Conservation (phyloP, 2,797 vertebrate genomes). For the Hyperoplus immaculatus region DNA sequence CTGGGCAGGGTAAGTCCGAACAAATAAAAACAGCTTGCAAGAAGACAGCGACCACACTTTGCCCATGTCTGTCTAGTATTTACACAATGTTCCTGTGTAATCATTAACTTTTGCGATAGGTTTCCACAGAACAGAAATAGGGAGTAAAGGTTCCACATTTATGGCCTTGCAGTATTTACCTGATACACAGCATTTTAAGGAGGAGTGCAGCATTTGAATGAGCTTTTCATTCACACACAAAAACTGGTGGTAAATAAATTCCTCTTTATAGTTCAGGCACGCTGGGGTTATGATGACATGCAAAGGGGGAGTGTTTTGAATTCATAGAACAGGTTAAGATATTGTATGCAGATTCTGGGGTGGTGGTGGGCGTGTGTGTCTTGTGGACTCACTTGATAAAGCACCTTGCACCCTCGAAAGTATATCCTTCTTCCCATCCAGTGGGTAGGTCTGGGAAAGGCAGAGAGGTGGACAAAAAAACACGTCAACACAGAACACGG, state of each 20-base stretch:
- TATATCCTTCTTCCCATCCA: slow-evolving; percentile 99
- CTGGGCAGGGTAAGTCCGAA: slow-evolving; percentile 41
- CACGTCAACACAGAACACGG: slow-evolving; percentile 63
- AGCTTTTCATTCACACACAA: slow-evolving; percentile 21
- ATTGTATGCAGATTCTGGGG: slow-evolving; percentile 17
- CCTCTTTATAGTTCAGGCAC: slow-evolving; percentile 5
- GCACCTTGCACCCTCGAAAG: slow-evolving; percentile 97
- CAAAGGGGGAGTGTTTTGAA: slow-evolving; percentile 22
- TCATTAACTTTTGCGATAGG: slow-evolving; percentile 80
- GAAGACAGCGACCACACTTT: slow-evolving; percentile 63
- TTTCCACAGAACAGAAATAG: slow-evolving; percentile 45
- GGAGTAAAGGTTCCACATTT: slow-evolving; percentile 76
- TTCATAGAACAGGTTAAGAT: slow-evolving; percentile 5
- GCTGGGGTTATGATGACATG: not conserved
- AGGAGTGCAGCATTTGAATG: not conserved
- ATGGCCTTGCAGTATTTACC: slow-evolving; percentile 35
- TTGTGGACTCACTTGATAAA: slow-evolving; percentile 95
- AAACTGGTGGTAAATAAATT: slow-evolving; percentile 16
- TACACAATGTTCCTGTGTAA: slow-evolving; percentile 68
- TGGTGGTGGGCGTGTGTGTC: slow-evolving; percentile 21
- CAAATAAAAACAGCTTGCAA: slow-evolving; percentile 57
- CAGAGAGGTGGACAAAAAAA: slow-evolving; percentile 44
- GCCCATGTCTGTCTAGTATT: slow-evolving; percentile 57
- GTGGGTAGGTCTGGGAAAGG: slow-evolving; percentile 91
- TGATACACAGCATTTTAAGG: slow-evolving; percentile 21